A percentile compares a stretch with the other conserved stretches of the same genome.
phyloP scores from a whole-genome alignment of 2,797 vertebrate genomes.

The Scolopax rusticola region DNA sequence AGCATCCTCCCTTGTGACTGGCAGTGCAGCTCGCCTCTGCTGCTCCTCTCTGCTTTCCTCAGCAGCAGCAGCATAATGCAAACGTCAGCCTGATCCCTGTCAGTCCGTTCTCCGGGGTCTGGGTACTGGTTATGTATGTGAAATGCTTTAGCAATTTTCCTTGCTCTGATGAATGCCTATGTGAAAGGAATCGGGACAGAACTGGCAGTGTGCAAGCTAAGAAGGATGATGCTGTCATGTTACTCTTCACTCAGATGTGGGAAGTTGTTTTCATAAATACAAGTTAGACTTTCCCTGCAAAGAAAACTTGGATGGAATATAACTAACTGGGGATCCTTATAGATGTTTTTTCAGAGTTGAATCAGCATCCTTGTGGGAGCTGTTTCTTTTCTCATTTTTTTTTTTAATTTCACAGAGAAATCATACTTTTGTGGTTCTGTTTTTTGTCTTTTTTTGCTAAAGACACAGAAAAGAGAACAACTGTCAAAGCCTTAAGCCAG shows the following conservation, averaged over 20 bases:
- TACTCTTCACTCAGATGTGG: conserved; percentile 2
- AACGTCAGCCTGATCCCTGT: not conserved
- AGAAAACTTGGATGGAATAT: not conserved
- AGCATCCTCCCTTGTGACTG: not conserved
- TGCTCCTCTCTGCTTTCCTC: not conserved
- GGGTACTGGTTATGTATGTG: not conserved
- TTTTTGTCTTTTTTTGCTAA: conserved; percentile 12
- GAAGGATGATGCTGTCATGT: conserved; percentile 52
- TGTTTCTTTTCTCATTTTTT: not conserved
- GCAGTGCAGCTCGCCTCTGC: not conserved
- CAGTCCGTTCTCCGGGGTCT: not conserved
- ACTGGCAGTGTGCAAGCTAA: conserved; percentile 30
- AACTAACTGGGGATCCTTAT: not conserved
- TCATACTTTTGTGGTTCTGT: not conserved
- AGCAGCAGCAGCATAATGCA: not conserved
- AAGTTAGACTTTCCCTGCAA: not conserved
- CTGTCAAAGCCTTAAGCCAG: not conserved
- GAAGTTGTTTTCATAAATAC: conserved; percentile 48
- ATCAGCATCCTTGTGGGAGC: not conserved
- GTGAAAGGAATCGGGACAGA: conserved; percentile 2
- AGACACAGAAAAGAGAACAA: not conserved
- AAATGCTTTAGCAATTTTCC: conserved; percentile 48
- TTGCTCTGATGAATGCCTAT: conserved; percentile 19
- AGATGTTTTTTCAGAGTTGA: not conserved
- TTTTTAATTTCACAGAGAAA: not conserved